Conservation (phyloP, 2,888 invertebrate species). For the Sussaba pulchella region DNA sequence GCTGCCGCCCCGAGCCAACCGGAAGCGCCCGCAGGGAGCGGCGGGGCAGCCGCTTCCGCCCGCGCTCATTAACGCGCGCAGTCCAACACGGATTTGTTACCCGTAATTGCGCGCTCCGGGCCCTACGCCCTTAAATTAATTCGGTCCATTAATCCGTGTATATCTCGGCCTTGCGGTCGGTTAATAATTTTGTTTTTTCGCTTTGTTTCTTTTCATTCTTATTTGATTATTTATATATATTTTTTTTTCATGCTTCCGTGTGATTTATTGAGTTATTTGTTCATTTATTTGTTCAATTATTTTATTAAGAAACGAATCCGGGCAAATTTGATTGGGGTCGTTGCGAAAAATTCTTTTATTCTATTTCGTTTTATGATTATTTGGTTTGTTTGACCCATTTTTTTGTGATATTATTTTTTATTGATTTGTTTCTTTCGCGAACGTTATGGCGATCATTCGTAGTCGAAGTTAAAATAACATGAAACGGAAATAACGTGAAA, state of each 20-base stretch:
- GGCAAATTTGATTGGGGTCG: too few relatives aligned
- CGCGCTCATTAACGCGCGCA: conserved; percentile 83
- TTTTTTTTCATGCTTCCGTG: too few relatives aligned
- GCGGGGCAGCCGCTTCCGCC: conserved; percentile 78
- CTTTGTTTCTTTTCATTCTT: conserved; percentile 5
- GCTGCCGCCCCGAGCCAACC: conserved; percentile 79
- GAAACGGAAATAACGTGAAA: conserved; percentile 36
- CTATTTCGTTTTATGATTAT: too few relatives aligned
- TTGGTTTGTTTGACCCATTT: too few relatives aligned
- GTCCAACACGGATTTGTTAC: conserved; percentile 82
- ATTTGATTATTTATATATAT: not conserved
- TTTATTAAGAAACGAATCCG: too few relatives aligned
- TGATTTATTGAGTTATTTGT: too few relatives aligned
- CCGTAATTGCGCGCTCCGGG: conserved; percentile 81
- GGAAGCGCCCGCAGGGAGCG: conserved; percentile 76
- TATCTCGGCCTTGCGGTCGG: conserved; percentile 52
- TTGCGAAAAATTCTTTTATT: too few relatives aligned
- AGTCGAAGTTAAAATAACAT: conserved; percentile 32
- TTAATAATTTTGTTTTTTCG: too few relatives aligned
- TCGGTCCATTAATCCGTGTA: conserved; percentile 77
- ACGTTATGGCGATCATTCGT: not conserved
- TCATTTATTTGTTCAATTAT: too few relatives aligned
- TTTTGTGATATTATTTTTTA: too few relatives aligned
- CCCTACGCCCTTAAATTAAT: conserved; percentile 81
- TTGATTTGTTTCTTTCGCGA: not conserved